Conservation (phyloP, 2,888 invertebrate genomes). For the Liodrosophila aerea region DNA sequence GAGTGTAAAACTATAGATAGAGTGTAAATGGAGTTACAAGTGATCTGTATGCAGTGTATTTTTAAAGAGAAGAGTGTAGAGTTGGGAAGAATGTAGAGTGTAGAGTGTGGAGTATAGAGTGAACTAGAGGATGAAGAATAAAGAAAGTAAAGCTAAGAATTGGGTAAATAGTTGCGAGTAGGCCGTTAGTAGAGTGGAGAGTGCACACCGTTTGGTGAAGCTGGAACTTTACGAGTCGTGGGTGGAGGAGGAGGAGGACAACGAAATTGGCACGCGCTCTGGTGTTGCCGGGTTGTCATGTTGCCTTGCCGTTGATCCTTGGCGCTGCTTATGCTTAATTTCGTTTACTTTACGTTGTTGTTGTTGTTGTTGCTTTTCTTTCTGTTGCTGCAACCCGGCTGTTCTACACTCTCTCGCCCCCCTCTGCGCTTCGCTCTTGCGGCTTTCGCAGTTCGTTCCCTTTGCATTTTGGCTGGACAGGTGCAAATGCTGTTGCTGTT, state of each 20-base stretch:
- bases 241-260: too few relatives aligned
- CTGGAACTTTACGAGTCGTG: constrained; percentile 57
- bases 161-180: too few relatives aligned
- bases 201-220: constrained; percentile 58
- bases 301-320: constrained; percentile 39
- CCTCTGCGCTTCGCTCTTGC: constrained; percentile 1
- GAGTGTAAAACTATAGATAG: too few relatives aligned
- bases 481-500: constrained; percentile 48
- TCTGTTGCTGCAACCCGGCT: constrained; percentile 28
- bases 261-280: constrained; percentile 41
- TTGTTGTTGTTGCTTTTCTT: background rate
- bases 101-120: too few relatives aligned
- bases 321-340: constrained; percentile 70
- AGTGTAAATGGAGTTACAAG: too few relatives aligned
- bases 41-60: too few relatives aligned
- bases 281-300: background rate
- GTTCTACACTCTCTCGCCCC: constrained; percentile 21
- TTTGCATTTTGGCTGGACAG: constrained; percentile 43
- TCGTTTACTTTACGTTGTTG: constrained; percentile 34
- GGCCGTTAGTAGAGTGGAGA: too few relatives aligned
- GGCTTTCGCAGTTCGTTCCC: constrained; percentile 3
- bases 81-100: too few relatives aligned
- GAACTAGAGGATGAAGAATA: too few relatives aligned
- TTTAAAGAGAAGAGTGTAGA: too few relatives aligned
- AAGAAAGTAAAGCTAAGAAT: too few relatives aligned